Percentiles rank a stretch among this genome's conserved stretches.
Evolutionary conservation across 2,888 invertebrate species (phyloP).

Genomic region (Nebria brevicollis): DNA sequence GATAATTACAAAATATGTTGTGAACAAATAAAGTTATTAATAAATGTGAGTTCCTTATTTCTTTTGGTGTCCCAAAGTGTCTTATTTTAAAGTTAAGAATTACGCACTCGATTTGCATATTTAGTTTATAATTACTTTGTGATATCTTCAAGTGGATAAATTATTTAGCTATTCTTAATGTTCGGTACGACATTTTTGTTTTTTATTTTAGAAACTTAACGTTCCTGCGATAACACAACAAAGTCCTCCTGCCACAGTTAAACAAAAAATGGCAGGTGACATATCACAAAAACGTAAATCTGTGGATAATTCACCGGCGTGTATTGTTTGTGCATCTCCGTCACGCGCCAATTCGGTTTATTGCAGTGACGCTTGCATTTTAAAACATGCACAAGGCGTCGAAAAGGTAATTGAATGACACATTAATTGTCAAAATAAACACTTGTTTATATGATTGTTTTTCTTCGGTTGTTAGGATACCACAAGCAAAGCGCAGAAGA

Average conservation of each 20-base stretch:
- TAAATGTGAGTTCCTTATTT: too few relatives aligned
- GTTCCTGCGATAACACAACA: slow-evolving; percentile 3
- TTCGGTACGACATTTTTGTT: not conserved
- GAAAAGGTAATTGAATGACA: slow-evolving; percentile 56
- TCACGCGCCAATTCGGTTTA: slow-evolving; percentile 86
- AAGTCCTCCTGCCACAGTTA: not conserved
- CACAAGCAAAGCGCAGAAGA: slow-evolving; percentile 53
- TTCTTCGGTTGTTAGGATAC: slow-evolving; percentile 15
- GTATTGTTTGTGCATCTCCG: slow-evolving; percentile 81
- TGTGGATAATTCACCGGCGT: slow-evolving; percentile 59
- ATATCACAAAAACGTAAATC: slow-evolving; percentile 32
- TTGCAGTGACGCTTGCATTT: slow-evolving; percentile 89
- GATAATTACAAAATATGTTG: not conserved
- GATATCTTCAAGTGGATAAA: not conserved
- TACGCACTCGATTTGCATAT: too few relatives aligned
- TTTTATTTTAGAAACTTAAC: slow-evolving; percentile 18
- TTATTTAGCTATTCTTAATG: not conserved
- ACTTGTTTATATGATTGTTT: slow-evolving; percentile 12
- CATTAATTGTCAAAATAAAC: not conserved
- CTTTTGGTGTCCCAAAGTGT: too few relatives aligned
- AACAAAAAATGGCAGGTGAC: slow-evolving; percentile 11
- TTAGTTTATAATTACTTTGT: too few relatives aligned
- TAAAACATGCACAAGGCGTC: slow-evolving; percentile 83
- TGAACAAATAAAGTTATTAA: not conserved
- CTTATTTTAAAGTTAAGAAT: too few relatives aligned